Percentiles rank a stretch among this genome's conserved stretches.
Conservation (phyloP, 1,140 invertebrate genomes). For the Saxidomus purpurata region DNA sequence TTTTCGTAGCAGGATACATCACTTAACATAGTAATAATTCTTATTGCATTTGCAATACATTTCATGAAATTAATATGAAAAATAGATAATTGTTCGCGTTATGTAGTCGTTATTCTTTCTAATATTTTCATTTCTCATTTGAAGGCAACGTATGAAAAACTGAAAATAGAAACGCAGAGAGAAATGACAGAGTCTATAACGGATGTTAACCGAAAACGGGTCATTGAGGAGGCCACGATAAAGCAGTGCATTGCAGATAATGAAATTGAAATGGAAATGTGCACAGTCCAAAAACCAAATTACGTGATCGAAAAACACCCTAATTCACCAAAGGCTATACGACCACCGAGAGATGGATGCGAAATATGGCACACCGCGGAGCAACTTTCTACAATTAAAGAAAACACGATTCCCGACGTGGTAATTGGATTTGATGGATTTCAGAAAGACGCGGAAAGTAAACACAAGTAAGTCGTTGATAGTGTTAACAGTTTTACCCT, state of each 20-base stretch:
- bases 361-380: background rate
- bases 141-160: background rate
- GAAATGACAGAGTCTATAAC: background rate
- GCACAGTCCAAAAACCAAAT: background rate
- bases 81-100: too few species aligned
- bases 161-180: background rate
- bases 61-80: background rate
- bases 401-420: background rate
- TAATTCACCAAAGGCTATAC: background rate
- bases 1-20: too few species aligned
- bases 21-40: background rate
- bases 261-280: background rate
- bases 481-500: too few species aligned
- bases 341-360: background rate
- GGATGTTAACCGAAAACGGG: background rate
- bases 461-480: slow-evolving; percentile 18
- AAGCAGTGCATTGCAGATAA: background rate
- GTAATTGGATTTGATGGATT: slow-evolving; percentile 40
- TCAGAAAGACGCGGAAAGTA: slow-evolving; percentile 21
- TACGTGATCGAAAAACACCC: background rate
- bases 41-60: background rate
- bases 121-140: background rate
- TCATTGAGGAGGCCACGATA: background rate
- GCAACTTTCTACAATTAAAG: background rate
- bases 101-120: too few species aligned